These are phyloP conservation scores for Sialis fuliginosa DNA, from an alignment of 2,888 invertebrate species.

Conservation along the genomic window DNA sequence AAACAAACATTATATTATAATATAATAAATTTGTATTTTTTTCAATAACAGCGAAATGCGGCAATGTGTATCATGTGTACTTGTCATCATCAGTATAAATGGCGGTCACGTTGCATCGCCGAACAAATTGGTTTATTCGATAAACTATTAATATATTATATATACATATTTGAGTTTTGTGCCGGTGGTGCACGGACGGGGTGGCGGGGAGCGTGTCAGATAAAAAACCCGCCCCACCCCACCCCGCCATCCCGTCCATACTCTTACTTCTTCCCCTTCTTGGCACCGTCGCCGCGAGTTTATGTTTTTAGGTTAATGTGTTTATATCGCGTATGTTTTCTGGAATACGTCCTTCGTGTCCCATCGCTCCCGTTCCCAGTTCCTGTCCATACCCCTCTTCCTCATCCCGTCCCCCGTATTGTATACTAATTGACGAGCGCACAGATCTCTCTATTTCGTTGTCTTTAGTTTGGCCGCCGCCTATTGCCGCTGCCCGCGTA, in stretches of 20 bases:
- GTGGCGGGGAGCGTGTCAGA: no score
- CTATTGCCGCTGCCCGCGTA: no score
- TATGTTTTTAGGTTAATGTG: neutral
- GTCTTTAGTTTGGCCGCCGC: constrained; percentile 32
- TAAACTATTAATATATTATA: no score
- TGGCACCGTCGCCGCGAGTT: neutral
- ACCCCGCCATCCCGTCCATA: no score
- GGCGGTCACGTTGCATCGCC: no score
- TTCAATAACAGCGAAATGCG: constrained; percentile 24
- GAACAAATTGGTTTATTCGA: no score
- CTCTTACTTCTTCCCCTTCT: no score
- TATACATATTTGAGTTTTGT: no score
- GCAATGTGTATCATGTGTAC: constrained; percentile 19
- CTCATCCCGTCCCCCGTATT: constrained; percentile 26
- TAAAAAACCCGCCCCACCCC: no score
- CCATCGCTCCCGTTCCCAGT: neutral
- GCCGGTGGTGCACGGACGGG: no score
- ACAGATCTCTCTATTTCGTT: constrained; percentile 15
- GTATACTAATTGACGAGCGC: constrained; percentile 20
- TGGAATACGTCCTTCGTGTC: neutral
- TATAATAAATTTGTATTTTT: constrained; percentile 21
- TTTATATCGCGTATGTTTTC: neutral
- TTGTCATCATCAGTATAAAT: constrained; percentile 15
- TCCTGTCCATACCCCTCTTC: constrained; percentile 8
- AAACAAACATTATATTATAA: constrained; percentile 5